Conservation (phyloP, 2,113 vertebrate species). For the Myiozetetes cayanensis region DNA sequence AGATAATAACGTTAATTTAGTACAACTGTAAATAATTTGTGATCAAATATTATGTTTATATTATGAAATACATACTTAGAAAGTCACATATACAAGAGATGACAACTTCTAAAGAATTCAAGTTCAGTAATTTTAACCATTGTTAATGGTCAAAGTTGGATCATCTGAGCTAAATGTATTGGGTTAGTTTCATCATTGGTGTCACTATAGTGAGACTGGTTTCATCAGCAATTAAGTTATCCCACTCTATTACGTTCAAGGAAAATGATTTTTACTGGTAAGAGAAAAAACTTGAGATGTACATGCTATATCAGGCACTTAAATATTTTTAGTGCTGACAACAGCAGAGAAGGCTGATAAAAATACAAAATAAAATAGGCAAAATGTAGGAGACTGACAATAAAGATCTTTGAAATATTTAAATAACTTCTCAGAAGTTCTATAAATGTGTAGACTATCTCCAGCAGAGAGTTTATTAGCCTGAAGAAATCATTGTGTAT, state of each 20-base stretch:
- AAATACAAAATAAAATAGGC: conserved; percentile 11
- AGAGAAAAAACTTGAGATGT: neutral
- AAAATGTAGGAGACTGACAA: conserved; percentile 17
- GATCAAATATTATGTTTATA: neutral
- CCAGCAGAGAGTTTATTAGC: neutral
- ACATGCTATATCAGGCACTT: neutral
- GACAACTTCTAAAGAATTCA: neutral
- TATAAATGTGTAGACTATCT: neutral
- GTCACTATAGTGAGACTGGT: neutral
- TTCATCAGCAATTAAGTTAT: conserved; percentile 20
- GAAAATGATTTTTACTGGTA: neutral
- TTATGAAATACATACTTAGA: neutral
- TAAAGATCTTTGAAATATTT: neutral
- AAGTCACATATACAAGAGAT: neutral
- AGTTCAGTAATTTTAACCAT: neutral
- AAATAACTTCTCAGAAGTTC: conserved; percentile 19
- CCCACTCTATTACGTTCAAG: neutral
- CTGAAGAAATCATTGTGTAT: neutral
- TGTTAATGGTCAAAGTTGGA: neutral
- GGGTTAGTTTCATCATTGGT: neutral
- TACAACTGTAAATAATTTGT: neutral
- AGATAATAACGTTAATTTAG: neutral
- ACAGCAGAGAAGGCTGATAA: neutral
- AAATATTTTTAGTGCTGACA: conserved; percentile 1
- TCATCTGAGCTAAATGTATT: neutral